Evolutionary conservation across 2,888 invertebrate genomes (phyloP), one percentile per base, ranked within the genome.

Genomic region (Campoplex capitator): DNA sequence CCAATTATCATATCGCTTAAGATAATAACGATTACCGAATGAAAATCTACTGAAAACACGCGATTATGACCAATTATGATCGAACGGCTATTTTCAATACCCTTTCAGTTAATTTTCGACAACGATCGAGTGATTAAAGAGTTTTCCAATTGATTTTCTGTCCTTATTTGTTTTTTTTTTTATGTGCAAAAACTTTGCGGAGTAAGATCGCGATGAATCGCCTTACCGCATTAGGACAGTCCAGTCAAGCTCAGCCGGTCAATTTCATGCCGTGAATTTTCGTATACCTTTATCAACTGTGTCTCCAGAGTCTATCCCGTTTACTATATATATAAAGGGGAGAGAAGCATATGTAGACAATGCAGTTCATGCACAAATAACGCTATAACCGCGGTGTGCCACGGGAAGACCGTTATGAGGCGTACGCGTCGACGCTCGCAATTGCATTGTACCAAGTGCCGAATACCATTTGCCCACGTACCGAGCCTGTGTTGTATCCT

Each of bases 391-490:
- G 79, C 79, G 79, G 35, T 70, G 35, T 70, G 79, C 75, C n/a
- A 35, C 70, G 38, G 13, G 70, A 75, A 76, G 79, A 86, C 88
- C 89, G 89, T 89, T 89, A 89, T 80, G 83, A 86, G 86, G 83
- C 83, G 76, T 86, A 83, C 80, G 84, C 83, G 82, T 84, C 81
- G 68, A 79, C 68, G 80, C 84, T 85, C 86, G 23, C 23, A 80
- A 79, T 86, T 86, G 86, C 65, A 84, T 84, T 81, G 87, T 86
- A 82, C 83, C 84, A 75, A 83, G 87, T 86, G 79, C 83, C 84
- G 78, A 83, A 86, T 88, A 88, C 83, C 83, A 79, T 89, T 89
- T 88, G 83, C 87, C 89, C 87, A 85, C 86, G 89, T 89, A 81
- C 83, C 42, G 65, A 74, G 71, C 78, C 23, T 23, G 67, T 76